Percentiles rank a stretch among this genome's conserved stretches.
These are phyloP conservation scores for Phalloptychus januarius DNA, from an alignment of 2,797 vertebrate genomes.

Conservation along the genomic window DNA sequence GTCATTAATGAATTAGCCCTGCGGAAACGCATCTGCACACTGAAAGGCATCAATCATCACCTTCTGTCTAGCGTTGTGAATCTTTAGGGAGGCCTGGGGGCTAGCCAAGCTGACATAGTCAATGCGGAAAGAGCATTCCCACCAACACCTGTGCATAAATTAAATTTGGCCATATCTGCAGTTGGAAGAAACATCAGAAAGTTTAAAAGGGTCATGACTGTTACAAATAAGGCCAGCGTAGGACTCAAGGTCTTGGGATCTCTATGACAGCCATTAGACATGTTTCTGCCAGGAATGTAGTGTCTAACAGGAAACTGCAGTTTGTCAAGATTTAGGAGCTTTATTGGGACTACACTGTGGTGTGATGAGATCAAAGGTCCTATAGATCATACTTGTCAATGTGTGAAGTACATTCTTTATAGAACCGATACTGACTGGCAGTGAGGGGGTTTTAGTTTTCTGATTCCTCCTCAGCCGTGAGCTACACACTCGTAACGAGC, in stretches of 20 bases:
- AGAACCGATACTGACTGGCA: neutral
- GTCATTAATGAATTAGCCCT: conserved; percentile 46
- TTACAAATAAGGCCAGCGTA: neutral
- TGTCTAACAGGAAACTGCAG: too few species aligned
- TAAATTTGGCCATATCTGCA: neutral
- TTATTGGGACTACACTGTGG: neutral
- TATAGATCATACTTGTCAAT: neutral
- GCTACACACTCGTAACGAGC: neutral
- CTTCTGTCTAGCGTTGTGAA: neutral
- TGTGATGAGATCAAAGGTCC: neutral
- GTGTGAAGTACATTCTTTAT: neutral
- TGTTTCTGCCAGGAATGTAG: neutral
- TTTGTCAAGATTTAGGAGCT: neutral
- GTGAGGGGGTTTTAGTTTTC: neutral
- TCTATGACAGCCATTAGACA: neutral
- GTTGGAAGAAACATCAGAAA: neutral
- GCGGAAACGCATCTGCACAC: conserved; percentile 23
- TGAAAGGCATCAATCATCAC: conserved; percentile 21
- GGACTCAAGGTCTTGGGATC: neutral
- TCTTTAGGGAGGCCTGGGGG: neutral
- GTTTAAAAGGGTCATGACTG: neutral
- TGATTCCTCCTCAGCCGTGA: neutral
- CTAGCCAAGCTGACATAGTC: neutral
- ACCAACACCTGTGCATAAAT: conserved; percentile 1
- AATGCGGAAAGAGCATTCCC: neutral